Evolutionary conservation across 2,797 vertebrate genomes (phyloP).

Genomic region (Ibycter americanus): DNA sequence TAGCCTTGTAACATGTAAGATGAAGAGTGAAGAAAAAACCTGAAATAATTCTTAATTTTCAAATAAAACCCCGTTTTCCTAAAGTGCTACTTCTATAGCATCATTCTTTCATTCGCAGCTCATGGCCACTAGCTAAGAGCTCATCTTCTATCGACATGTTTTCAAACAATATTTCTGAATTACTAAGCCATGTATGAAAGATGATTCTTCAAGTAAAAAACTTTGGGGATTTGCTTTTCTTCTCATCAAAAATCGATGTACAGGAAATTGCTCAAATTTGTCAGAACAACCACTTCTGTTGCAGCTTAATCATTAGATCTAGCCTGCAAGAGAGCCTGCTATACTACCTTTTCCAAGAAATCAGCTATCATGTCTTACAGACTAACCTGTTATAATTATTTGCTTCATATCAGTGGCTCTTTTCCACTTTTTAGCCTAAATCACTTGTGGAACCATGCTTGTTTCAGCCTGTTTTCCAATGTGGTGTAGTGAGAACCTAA

Average conservation of each 20-base stretch:
- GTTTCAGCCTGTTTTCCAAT: not conserved
- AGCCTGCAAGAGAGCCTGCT: not conserved
- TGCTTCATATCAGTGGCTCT: not conserved
- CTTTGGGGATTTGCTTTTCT: conserved; percentile 12
- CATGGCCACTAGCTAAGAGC: not conserved
- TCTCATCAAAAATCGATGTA: conserved; percentile 48
- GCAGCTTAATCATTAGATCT: not conserved
- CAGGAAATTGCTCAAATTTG: conserved; percentile 51
- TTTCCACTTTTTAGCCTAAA: not conserved
- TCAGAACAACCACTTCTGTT: conserved; percentile 37
- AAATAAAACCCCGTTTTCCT: not conserved
- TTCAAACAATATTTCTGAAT: conserved; percentile 42
- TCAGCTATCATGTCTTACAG: not conserved
- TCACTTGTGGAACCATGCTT: not conserved
- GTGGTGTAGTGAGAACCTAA: not conserved
- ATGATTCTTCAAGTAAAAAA: not conserved
- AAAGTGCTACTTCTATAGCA: conserved; percentile 13
- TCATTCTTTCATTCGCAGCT: not conserved
- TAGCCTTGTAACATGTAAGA: not conserved
- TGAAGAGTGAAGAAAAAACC: not conserved
- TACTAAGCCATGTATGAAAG: conserved; percentile 9
- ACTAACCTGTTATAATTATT: not conserved
- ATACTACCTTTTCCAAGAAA: not conserved
- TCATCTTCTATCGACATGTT: conserved; percentile 17
- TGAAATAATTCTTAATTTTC: conserved; percentile 45